Conservation (phyloP, 2,888 invertebrate species). For the Ennomos fuscantarius region DNA sequence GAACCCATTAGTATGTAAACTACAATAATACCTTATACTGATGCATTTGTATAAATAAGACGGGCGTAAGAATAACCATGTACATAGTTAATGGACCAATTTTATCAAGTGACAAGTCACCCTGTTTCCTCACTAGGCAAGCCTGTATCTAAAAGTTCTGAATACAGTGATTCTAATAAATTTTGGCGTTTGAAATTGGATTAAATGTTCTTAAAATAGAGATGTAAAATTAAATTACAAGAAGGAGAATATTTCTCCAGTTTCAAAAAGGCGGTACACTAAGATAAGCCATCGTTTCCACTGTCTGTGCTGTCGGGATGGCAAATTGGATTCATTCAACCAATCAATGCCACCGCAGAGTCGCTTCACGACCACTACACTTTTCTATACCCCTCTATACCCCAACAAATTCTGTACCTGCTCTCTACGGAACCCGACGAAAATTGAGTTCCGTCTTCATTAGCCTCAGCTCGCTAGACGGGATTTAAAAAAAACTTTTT, state of each 20-base stretch:
- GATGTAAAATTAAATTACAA: neutral
- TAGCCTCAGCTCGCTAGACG: constrained; percentile 64
- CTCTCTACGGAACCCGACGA: constrained; percentile 46
- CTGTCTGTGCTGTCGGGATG: constrained; percentile 47
- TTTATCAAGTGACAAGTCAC: too few relatives aligned
- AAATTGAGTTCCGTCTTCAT: constrained; percentile 79
- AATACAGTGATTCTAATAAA: too few relatives aligned
- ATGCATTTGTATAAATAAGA: too few relatives aligned
- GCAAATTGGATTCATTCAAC: constrained; percentile 64
- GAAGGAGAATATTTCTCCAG: constrained; percentile 21
- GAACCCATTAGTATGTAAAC: too few relatives aligned
- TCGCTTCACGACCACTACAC: constrained; percentile 41
- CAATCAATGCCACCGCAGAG: constrained; percentile 59
- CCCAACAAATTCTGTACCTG: constrained; percentile 40
- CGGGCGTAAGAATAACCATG: too few relatives aligned
- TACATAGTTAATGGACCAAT: too few relatives aligned
- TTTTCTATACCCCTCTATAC: constrained; percentile 43
- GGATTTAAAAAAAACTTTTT: constrained; percentile 67
- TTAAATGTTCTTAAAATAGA: too few relatives aligned
- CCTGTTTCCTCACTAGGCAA: too few relatives aligned
- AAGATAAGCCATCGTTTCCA: constrained; percentile 44
- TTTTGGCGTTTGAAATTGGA: too few relatives aligned
- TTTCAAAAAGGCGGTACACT: constrained; percentile 31
- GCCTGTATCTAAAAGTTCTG: too few relatives aligned
- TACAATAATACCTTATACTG: too few relatives aligned